Conservation (phyloP, 2,797 vertebrate species). For the Cyclopterus lumpus region DNA sequence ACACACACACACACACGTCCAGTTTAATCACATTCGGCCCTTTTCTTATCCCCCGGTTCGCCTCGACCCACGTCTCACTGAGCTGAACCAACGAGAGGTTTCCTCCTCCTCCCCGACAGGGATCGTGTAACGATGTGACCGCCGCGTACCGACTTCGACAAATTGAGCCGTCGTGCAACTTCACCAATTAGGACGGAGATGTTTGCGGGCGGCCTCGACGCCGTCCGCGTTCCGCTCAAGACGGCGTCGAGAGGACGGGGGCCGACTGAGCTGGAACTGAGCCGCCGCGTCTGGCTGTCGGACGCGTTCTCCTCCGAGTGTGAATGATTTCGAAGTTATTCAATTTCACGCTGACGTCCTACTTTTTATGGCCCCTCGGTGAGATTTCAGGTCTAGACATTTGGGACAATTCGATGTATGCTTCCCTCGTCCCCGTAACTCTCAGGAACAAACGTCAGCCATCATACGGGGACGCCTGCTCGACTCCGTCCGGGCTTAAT, state of each 20-base stretch:
- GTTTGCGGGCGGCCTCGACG: neutral
- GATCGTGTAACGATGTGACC: conserved; percentile 39
- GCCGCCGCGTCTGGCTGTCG: conserved; percentile 52
- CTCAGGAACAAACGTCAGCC: no score
- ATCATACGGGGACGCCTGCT: no score
- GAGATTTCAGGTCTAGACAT: conserved; percentile 11
- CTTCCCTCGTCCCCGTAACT: no score
- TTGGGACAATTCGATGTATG: no score
- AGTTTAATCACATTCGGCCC: conserved; percentile 45
- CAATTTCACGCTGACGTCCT: conserved; percentile 55
- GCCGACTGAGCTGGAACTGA: conserved; percentile 56
- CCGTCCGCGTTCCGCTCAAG: no score
- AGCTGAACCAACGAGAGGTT: conserved; percentile 40
- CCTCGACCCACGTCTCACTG: conserved; percentile 27
- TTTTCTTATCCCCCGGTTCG: conserved; percentile 32
- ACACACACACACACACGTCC: no score
- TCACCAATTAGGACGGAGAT: conserved; percentile 57
- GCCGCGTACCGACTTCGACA: conserved; percentile 51
- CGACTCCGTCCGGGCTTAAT: no score
- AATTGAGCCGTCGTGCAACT: conserved; percentile 55
- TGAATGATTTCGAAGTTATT: conserved; percentile 57
- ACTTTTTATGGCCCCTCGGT: conserved; percentile 17
- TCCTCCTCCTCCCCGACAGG: conserved; percentile 45
- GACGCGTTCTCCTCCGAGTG: conserved; percentile 27
- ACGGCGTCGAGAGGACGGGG: no score